phyloP scores from a whole-genome alignment of 2,888 invertebrate genomes.

The Aleiodes testaceus region DNA sequence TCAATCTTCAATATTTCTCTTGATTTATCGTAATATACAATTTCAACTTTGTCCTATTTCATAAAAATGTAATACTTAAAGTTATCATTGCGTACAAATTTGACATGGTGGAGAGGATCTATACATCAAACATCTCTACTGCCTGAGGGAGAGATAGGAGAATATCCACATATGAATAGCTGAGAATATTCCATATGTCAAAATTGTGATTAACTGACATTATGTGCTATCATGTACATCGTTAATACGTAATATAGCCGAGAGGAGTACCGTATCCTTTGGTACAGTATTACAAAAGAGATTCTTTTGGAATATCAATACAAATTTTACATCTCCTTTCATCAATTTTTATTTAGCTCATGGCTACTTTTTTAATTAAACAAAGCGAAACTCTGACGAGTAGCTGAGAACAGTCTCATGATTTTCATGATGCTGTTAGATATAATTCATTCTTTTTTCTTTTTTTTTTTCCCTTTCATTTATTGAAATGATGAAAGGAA shows the following conservation, averaged over 20 bases:
- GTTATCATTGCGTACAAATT: no score
- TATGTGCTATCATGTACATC: constrained; percentile 36
- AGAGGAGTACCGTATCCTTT: constrained; percentile 17
- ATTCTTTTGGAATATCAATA: constrained; percentile 39
- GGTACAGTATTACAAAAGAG: not conserved
- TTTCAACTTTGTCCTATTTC: no score
- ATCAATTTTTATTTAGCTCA: constrained; percentile 28
- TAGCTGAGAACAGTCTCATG: not conserved
- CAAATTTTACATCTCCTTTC: constrained; percentile 29
- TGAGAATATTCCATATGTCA: constrained; percentile 8
- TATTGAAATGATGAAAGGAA: constrained; percentile 11
- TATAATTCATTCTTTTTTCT: constrained; percentile 20
- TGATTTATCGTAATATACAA: no score
- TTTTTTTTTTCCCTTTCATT: constrained; percentile 15
- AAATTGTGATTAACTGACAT: constrained; percentile 40
- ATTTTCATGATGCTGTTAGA: not conserved
- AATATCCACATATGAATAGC: constrained; percentile 10
- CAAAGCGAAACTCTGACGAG: not conserved
- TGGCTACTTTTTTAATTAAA: constrained; percentile 31
- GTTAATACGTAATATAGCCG: constrained; percentile 34
- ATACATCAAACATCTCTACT: no score
- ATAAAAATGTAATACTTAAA: no score
- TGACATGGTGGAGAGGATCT: no score
- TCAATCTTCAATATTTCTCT: no score
- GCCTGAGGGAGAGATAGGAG: no score